These are phyloP conservation scores for Lacanobia oleracea DNA, from an alignment of 2,888 invertebrate genomes.

Conservation along the genomic window DNA sequence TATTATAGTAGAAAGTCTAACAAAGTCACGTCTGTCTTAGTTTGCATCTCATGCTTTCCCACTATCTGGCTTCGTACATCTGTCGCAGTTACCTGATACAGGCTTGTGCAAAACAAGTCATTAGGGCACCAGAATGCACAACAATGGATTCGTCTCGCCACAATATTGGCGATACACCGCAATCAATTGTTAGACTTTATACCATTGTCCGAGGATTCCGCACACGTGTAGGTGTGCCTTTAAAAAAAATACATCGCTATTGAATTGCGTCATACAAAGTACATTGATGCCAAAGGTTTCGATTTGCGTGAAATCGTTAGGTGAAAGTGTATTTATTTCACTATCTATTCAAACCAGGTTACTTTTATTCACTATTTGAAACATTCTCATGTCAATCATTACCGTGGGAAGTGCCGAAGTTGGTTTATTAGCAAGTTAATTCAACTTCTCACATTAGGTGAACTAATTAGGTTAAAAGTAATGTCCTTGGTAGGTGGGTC, in stretches of 20 bases:
- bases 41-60: slow-evolving; percentile 86
- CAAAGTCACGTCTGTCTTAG: slow-evolving; percentile 87
- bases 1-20: slow-evolving; percentile 86
- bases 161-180: slow-evolving; percentile 66
- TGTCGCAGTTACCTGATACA: slow-evolving; percentile 86
- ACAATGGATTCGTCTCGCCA: slow-evolving; percentile 70
- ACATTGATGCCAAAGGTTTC: slow-evolving; percentile 65
- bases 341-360: slow-evolving; percentile 50
- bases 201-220: slow-evolving; percentile 72
- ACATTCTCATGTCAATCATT: slow-evolving; percentile 77
- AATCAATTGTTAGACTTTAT: slow-evolving; percentile 58
- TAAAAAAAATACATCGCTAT: slow-evolving; percentile 73
- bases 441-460: slow-evolving; percentile 64
- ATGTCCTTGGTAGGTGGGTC: slow-evolving; percentile 63
- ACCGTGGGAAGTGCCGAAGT: slow-evolving; percentile 72
- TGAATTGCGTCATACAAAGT: slow-evolving; percentile 74
- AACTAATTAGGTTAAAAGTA: slow-evolving; percentile 66
- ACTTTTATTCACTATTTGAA: slow-evolving; percentile 56
- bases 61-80: slow-evolving; percentile 84
- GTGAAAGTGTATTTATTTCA: slow-evolving; percentile 72
- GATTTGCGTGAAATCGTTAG: slow-evolving; percentile 65
- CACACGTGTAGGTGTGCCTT: slow-evolving; percentile 85
- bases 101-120: slow-evolving; percentile 81
- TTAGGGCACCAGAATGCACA: slow-evolving; percentile 79
- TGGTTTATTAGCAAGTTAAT: slow-evolving; percentile 64